Evolutionary conservation across 2,797 vertebrate species (phyloP).

Genomic region (Lithobates sylvaticus): DNA sequence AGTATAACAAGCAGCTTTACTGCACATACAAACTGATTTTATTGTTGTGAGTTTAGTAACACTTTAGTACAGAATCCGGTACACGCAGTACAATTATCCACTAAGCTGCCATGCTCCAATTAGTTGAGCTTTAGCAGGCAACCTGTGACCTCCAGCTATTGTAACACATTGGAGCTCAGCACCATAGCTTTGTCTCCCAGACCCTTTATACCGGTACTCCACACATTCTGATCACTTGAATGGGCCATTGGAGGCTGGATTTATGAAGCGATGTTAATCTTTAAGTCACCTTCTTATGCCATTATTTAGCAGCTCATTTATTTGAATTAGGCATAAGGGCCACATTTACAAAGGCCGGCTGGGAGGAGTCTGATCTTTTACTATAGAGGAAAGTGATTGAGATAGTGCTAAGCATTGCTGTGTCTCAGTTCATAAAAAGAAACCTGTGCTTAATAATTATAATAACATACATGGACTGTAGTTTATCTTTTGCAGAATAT

Average conservation of each 20-base stretch:
- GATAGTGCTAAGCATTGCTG: neutral
- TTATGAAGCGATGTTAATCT: slow-evolving; percentile 38
- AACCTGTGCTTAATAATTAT: neutral
- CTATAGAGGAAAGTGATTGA: slow-evolving; percentile 4
- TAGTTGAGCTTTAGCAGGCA: no score
- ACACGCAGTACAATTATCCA: no score
- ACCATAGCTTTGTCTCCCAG: neutral
- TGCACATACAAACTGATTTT: no score
- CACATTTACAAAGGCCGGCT: slow-evolving; percentile 14
- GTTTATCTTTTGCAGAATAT: neutral
- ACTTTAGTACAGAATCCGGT: no score
- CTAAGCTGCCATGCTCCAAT: no score
- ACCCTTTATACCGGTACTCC: neutral
- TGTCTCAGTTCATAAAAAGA: neutral
- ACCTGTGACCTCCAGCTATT: neutral
- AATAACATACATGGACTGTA: neutral
- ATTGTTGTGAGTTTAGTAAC: no score
- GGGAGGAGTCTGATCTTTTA: slow-evolving; percentile 13
- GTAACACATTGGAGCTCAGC: neutral
- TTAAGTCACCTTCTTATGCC: slow-evolving; percentile 38
- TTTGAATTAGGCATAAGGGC: slow-evolving; percentile 38
- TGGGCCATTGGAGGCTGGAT: slow-evolving; percentile 19
- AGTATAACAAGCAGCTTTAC: no score
- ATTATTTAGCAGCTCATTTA: slow-evolving; percentile 48
- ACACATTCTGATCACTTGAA: neutral